These are phyloP conservation scores for Callocephalon fimbriatum DNA, from an alignment of 2,113 vertebrate species.

Conservation along the genomic window DNA sequence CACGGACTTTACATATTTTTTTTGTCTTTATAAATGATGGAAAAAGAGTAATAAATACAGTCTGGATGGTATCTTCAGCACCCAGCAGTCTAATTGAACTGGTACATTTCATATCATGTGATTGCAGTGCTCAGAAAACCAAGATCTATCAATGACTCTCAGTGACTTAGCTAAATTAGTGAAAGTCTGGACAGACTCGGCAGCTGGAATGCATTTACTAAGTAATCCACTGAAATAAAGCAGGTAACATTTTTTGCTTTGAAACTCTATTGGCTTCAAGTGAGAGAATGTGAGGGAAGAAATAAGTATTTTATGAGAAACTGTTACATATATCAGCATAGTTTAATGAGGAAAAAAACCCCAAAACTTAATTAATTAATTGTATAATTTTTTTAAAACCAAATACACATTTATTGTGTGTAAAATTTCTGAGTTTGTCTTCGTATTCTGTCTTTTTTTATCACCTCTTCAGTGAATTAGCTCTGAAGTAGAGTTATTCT, in stretches of 20 bases:
- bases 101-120: neutral
- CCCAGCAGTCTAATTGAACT: neutral
- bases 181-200: neutral
- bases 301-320: neutral
- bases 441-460: neutral
- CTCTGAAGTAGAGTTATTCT: neutral
- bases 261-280: neutral
- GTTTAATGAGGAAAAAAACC: rapidly evolving
- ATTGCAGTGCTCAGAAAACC: neutral
- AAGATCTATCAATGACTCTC: neutral
- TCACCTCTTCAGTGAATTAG: neutral
- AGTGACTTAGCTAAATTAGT: neutral
- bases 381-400: neutral
- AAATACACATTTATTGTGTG: neutral
- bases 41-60: neutral
- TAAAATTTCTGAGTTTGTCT: neutral
- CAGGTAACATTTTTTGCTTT: neutral
- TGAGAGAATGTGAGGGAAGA: neutral
- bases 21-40: neutral
- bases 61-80: neutral
- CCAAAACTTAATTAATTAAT: neutral
- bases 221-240: rapidly evolving
- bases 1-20: neutral
- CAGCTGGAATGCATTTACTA: neutral
- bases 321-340: neutral